A percentile compares a stretch with the other conserved stretches of the same genome.
These are phyloP conservation scores for Thymelicus acteon DNA, from an alignment of 2,888 invertebrate species.

Conservation along the genomic window DNA sequence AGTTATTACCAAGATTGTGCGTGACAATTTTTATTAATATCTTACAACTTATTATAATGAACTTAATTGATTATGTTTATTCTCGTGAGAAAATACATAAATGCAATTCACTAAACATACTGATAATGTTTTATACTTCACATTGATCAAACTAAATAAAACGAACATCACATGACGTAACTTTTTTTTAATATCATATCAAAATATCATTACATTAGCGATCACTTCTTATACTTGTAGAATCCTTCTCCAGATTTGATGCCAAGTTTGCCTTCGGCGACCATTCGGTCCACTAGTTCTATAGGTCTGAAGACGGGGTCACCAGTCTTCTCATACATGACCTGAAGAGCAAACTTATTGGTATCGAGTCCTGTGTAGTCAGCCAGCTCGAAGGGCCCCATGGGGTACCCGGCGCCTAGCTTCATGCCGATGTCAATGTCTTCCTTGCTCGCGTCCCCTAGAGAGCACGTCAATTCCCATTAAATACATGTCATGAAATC, in stretches of 20 bases:
- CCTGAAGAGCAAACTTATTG: slow-evolving; percentile 89
- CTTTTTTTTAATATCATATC: not conserved
- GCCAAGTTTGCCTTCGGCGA: slow-evolving; percentile 91
- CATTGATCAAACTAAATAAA: not conserved
- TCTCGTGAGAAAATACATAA: too few species aligned
- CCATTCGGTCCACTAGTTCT: slow-evolving; percentile 87
- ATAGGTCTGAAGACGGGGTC: slow-evolving; percentile 83
- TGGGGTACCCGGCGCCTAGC: slow-evolving; percentile 94
- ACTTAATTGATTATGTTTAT: too few species aligned
- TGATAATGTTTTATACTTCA: too few species aligned
- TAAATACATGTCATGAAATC: too few species aligned
- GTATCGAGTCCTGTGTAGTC: slow-evolving; percentile 96
- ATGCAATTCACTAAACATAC: too few species aligned
- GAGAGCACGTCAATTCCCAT: not conserved
- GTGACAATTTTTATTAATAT: too few species aligned
- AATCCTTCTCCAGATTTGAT: slow-evolving; percentile 93
- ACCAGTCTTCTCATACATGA: slow-evolving; percentile 88
- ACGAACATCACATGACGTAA: not conserved
- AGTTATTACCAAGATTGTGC: too few species aligned
- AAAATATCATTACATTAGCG: not conserved
- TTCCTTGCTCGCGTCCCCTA: slow-evolving; percentile 88
- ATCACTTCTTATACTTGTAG: slow-evolving; percentile 87
- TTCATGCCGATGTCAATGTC: slow-evolving; percentile 97
- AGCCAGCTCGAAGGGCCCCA: slow-evolving; percentile 94
- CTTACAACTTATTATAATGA: too few species aligned